Percentiles rank a stretch among this genome's conserved stretches.
phyloP scores from a whole-genome alignment of 2,113 vertebrate genomes.

The Ceyx melanurus region DNA sequence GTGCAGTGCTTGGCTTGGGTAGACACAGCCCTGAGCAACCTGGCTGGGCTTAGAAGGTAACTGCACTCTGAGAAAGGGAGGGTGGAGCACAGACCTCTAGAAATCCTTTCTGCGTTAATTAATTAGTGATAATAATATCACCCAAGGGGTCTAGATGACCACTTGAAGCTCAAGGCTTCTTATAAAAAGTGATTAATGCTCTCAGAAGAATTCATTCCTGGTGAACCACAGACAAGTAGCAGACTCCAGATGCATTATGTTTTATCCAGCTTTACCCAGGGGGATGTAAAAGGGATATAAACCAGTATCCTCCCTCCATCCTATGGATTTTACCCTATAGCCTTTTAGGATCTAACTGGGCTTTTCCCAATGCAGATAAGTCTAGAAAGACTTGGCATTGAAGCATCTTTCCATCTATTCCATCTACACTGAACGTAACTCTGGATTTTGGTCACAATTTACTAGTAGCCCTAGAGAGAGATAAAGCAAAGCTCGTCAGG shows the following conservation, averaged over 20 bases:
- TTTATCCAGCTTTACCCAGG: background rate
- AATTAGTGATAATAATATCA: background rate
- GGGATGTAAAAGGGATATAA: background rate
- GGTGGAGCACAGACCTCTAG: background rate
- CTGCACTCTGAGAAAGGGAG: background rate
- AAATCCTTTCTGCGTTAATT: background rate
- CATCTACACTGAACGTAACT: background rate
- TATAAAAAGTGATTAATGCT: background rate
- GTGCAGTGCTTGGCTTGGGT: background rate
- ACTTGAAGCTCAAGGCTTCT: background rate
- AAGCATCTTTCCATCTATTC: background rate
- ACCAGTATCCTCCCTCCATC: background rate
- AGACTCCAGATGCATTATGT: background rate
- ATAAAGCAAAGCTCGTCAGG: background rate
- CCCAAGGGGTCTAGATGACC: background rate
- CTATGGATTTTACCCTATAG: background rate
- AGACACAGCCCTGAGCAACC: background rate
- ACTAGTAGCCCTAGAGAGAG: background rate
- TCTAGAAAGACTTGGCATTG: background rate
- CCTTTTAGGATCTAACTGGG: background rate
- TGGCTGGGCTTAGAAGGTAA: rapidly evolving
- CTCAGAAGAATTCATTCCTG: background rate
- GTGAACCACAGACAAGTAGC: background rate
- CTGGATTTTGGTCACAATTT: background rate
- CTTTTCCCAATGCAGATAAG: background rate